These are phyloP conservation scores for Apistogramma diplotaenia DNA, from an alignment of 2,113 vertebrate species.

Conservation along the genomic window DNA sequence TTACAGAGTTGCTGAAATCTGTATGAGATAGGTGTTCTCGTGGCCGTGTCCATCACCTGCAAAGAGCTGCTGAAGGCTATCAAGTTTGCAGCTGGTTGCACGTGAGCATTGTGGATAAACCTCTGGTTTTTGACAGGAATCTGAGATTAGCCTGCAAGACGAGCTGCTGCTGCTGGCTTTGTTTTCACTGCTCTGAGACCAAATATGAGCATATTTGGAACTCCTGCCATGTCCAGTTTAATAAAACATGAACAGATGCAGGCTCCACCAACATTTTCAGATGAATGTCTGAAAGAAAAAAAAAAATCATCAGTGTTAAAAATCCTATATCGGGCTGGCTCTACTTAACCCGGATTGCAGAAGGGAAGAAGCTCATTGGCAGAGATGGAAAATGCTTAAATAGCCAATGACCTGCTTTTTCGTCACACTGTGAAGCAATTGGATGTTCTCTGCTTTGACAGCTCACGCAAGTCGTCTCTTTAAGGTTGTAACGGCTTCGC, in stretches of 20 bases:
- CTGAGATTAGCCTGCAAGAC: neutral
- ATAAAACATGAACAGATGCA: too few species aligned
- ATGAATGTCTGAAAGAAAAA: neutral
- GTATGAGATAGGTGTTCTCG: accelerated
- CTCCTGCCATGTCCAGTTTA: too few species aligned
- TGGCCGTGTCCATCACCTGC: neutral
- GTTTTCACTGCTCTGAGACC: neutral
- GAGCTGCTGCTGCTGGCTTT: neutral
- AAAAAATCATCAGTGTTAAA: accelerated
- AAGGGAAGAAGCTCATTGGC: accelerated
- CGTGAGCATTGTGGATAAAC: neutral
- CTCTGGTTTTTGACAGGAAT: neutral
- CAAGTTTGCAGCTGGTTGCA: neutral
- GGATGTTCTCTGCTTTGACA: neutral
- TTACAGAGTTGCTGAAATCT: neutral
- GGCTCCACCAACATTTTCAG: too few species aligned
- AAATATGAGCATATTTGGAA: too few species aligned
- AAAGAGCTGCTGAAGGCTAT: neutral
- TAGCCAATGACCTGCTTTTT: neutral
- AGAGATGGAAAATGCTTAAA: neutral
- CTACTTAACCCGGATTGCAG: neutral
- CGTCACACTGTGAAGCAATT: neutral
- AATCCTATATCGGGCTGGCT: accelerated
- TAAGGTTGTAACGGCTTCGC: neutral
- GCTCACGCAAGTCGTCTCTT: neutral